Evolutionary conservation across 1,140 invertebrate species (phyloP).

Genomic region (Drosophila funebris): DNA sequence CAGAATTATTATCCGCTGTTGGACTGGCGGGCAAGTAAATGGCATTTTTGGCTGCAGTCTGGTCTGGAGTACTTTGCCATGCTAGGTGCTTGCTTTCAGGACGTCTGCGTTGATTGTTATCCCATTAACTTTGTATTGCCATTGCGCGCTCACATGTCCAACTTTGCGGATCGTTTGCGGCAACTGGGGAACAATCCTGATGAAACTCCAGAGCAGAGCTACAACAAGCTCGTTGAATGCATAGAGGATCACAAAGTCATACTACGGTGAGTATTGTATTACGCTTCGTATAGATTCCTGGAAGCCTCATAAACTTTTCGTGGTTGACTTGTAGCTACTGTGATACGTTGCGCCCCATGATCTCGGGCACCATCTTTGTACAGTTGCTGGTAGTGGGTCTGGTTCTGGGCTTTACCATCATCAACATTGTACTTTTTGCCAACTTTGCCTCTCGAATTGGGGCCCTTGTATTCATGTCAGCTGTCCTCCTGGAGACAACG

Average conservation of each 20-base stretch:
- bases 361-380: conserved; percentile 70
- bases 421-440: conserved; percentile 70
- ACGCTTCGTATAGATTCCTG: neutral
- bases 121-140: conserved; percentile 57
- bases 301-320: neutral
- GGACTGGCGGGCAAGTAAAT: conserved; percentile 53
- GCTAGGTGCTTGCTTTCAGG: conserved; percentile 67
- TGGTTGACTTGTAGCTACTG: conserved; percentile 35
- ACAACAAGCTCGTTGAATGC: conserved; percentile 51
- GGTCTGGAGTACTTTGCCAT: conserved; percentile 65
- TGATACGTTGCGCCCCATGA: conserved; percentile 55
- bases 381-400: conserved; percentile 67
- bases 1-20: conserved; percentile 66
- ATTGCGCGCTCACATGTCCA: conserved; percentile 52
- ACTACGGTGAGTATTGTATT: conserved; percentile 40
- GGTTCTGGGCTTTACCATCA: conserved; percentile 63
- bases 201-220: conserved; percentile 21
- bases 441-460: conserved; percentile 56
- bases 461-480: conserved; percentile 51
- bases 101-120: conserved; percentile 66
- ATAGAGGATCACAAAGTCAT: conserved; percentile 61
- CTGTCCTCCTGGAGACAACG: conserved; percentile 62
- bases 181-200: conserved; percentile 41
- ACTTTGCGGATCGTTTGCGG: conserved; percentile 49
- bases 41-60: conserved; percentile 50